Conservation (phyloP, 2,113 vertebrate species). For the Malaclemys terrapin region DNA sequence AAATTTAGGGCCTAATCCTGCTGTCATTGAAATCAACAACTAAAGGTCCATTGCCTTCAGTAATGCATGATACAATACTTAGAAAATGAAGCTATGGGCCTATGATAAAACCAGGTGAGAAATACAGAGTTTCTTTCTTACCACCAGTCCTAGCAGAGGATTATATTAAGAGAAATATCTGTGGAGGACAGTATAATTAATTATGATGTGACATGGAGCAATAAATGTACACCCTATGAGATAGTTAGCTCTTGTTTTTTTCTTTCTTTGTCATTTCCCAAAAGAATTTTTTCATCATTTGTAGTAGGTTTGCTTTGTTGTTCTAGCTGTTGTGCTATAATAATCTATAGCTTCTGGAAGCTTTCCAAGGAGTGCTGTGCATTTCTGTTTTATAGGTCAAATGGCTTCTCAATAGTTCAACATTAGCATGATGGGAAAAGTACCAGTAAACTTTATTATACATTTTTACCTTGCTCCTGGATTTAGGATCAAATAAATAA, state of each 20-base stretch:
- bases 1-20: background rate
- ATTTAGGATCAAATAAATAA: conserved; percentile 47
- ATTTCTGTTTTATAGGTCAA: conserved; percentile 35
- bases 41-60: too few relatives aligned
- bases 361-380: background rate
- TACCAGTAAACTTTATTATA: conserved; percentile 50
- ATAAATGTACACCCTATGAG: background rate
- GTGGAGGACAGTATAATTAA: background rate
- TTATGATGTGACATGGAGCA: rapidly evolving
- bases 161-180: background rate
- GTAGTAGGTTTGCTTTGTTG: background rate
- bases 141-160: background rate
- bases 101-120: too few relatives aligned
- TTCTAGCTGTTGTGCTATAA: background rate
- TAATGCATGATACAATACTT: background rate
- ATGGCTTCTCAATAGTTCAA: conserved; percentile 45
- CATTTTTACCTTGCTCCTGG: background rate
- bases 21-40: too few relatives aligned
- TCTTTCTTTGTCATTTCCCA: background rate
- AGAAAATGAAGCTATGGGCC: too few relatives aligned
- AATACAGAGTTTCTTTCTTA: background rate
- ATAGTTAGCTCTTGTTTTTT: background rate
- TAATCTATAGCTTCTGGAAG: background rate
- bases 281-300: background rate
- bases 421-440: conserved; percentile 32